Conservation (phyloP, 1,140 invertebrate genomes). For the Drosophila jambulina region DNA sequence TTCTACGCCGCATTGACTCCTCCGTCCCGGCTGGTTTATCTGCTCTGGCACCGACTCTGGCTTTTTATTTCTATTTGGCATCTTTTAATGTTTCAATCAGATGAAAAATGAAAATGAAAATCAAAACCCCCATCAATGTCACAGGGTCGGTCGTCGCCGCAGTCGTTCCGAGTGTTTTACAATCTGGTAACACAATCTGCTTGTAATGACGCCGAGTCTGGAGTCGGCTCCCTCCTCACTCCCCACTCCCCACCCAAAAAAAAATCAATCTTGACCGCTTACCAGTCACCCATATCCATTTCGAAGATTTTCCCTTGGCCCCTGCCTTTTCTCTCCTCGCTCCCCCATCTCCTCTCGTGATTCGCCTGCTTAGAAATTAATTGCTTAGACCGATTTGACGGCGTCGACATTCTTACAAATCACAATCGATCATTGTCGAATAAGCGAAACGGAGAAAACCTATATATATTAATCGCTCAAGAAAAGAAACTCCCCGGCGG, state of each 20-base stretch:
- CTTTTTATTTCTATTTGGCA: conserved; percentile 18
- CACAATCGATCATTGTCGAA: conserved; percentile 79
- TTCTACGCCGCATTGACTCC: conserved; percentile 17
- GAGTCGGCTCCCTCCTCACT: neutral
- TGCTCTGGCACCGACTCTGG: conserved; percentile 2
- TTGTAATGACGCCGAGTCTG: conserved; percentile 36
- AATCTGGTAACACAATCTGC: conserved; percentile 75
- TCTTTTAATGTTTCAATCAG: conserved; percentile 78
- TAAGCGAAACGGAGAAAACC: conserved; percentile 24
- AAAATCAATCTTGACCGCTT: conserved; percentile 70
- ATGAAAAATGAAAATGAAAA: conserved; percentile 78
- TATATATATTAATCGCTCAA: conserved; percentile 54
- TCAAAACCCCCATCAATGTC: conserved; percentile 80
- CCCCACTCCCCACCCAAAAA: conserved; percentile 29
- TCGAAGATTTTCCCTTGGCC: conserved; percentile 45
- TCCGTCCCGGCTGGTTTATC: conserved; percentile 14
- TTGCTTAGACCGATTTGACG: conserved; percentile 44
- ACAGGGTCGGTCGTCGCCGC: conserved; percentile 16
- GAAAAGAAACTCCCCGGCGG: conserved; percentile 36
- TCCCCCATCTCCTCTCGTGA: conserved; percentile 11
- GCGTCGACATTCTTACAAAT: conserved; percentile 69
- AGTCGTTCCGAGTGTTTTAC: conserved; percentile 66
- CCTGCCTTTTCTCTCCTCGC: conserved; percentile 2
- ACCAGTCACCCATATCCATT: conserved; percentile 69
- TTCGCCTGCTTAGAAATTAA: conserved; percentile 56